These are phyloP conservation scores for Antechinus stuartii DNA, from an alignment of 2,113 vertebrate species.

Conservation along the genomic window DNA sequence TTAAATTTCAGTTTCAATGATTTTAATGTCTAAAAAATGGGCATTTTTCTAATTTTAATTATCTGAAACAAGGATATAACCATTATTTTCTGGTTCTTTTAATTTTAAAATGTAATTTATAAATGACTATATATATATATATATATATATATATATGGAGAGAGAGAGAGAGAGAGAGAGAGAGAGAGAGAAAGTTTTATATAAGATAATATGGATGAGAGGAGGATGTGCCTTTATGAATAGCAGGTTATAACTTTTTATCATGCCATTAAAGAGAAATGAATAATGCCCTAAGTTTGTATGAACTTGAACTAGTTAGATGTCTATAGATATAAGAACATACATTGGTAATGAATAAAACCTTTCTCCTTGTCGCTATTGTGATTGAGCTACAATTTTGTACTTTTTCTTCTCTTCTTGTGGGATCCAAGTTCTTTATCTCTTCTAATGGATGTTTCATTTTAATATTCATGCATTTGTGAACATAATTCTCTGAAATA, in stretches of 20 bases:
- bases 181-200: background rate
- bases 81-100: background rate
- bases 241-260: constrained; percentile 35
- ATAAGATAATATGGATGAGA: background rate
- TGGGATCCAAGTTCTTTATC: background rate
- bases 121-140: background rate
- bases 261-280: constrained; percentile 12
- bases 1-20: constrained; percentile 7
- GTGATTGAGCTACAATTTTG: background rate
- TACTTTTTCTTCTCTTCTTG: constrained; percentile 17
- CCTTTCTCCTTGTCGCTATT: background rate
- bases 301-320: background rate
- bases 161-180: too few relatives aligned
- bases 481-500: background rate
- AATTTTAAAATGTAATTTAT: constrained; percentile 4
- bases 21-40: background rate
- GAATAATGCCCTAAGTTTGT: background rate
- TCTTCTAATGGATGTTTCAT: background rate
- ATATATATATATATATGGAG: too few relatives aligned
- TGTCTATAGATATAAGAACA: background rate
- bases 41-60: background rate
- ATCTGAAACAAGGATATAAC: background rate
- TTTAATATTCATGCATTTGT: background rate
- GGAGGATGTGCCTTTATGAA: background rate
- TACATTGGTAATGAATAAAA: background rate